Evolutionary conservation across 53 echinoderm and acorn worm species (phyloP), one percentile per base, ranked within the genome.

Genomic region (Mesocentrotus franciscanus): DNA sequence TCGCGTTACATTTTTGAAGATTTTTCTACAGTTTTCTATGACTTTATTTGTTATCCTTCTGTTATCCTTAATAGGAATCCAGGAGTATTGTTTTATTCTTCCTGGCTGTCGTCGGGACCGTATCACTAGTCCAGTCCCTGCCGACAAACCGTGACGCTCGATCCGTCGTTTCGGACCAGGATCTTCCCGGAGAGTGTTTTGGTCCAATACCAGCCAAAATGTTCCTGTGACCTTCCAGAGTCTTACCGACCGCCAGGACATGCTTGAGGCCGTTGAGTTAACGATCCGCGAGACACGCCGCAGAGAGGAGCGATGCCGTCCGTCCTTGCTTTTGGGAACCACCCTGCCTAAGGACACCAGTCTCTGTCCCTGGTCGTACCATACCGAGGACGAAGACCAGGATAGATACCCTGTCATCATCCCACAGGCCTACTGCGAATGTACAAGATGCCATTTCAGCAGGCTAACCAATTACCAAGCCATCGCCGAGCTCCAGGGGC

Each of bases 371-470:
- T 92, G 92, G 92, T 49, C 56, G 0, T 71, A 55, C 56, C 56
- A 71, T 36, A 55, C 56, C 2, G 92, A 92, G 18, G 92, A 92
- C 26, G 42, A 92, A 34, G 92, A 92, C 56, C 39, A 5, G 1
- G 39, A 92, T 75, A 16, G 92, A 11, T 74, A 74, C 74, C 92
- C 92, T 9, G 56, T 56, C 36, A 56, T 92, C 42, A 92, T 92
- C 74, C 92, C 22, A 3, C 92, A 92, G 20, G 92, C 92, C 24
- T 36, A 49, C n/a, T 92, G 92, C 74, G 27, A 92, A 36, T 92
- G 92, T 55, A 12, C 1, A 8, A 26, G 11, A 13, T 92, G 92
- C 74, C 72, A 74, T 39, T 72, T 92, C 49, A 56, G 55, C 49
- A 64, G 92, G 71, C 72, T 92, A 1, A 49, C 14, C 56, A 26